Base-by-base conservation (phyloP, 2,888 invertebrate species). In the Mylabris sibirica region DNA sequence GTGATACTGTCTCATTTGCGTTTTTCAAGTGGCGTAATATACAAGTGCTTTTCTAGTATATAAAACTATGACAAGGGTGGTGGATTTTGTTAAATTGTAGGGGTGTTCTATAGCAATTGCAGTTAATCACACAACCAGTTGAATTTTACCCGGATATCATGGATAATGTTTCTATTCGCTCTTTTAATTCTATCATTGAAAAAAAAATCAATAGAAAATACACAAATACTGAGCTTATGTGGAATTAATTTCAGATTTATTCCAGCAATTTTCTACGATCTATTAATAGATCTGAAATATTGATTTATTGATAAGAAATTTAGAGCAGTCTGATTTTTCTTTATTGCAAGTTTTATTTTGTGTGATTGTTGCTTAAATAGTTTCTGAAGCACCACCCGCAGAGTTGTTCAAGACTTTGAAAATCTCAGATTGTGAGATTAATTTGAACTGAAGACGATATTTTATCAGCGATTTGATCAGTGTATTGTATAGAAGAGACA, bases 401-500 rank as follows among this genome's bases (percentile, higher is more conserved):
- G n/a, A n/a, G n/a, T n/a, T n/a, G n/a, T n/a, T n/a, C n/a, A n/a
- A n/a, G n/a, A n/a, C n/a, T n/a, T 24, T 11, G 3, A 57, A 57
- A 24, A 57, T 8, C 8, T 6, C 30, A 4, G 8, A 30, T 24
- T n/a, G n/a, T n/a, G 26, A 14, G 26, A 53, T 63, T 30, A 49
- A 61, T 53, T 63, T 60, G 63, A 41, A 30, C 30, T 4, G 59
- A 20, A 38, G 60, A 44, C 59, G 61, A 53, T 41, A 61, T 74
- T 76, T 74, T 76, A 72, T 73, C 72, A 68, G 12, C 11, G 41
- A 41, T 3, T 4, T 41, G 12, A 30, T 30, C 30, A 30, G 30
- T 30, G 30, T 30, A 30, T 30, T 30, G 30, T 30, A 8, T 30
- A 30, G 30, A 30, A 8, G 8, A 30, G 30, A 30, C 30, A 30